phyloP scores from a whole-genome alignment of 1,140 invertebrate genomes.

The Oppia nitens region DNA sequence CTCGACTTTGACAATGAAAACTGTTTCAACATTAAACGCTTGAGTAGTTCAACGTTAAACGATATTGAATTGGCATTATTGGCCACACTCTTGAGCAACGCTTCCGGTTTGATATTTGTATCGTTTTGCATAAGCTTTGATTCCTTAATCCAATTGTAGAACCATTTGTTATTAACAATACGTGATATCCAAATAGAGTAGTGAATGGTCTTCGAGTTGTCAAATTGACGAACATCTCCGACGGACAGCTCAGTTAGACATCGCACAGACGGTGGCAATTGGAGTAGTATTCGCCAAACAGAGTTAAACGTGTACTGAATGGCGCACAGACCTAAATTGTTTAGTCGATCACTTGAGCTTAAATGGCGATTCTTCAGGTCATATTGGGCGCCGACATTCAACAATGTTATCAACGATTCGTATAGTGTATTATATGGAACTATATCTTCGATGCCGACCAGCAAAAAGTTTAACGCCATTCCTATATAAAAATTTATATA shows the following conservation, averaged over 20 bases:
- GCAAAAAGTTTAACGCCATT: slow-evolving; percentile 69
- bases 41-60: slow-evolving; percentile 51
- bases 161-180: slow-evolving; percentile 45
- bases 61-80: slow-evolving; percentile 43
- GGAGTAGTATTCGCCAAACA: slow-evolving; percentile 57
- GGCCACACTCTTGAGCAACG: slow-evolving; percentile 42
- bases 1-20: slow-evolving; percentile 24
- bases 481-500: slow-evolving; percentile 24
- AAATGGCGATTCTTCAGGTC: slow-evolving; percentile 22
- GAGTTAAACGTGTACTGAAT: slow-evolving; percentile 80
- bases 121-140: slow-evolving; percentile 24
- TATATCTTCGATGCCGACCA: slow-evolving; percentile 64
- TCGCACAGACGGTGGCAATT: slow-evolving; percentile 67
- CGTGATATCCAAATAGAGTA: slow-evolving; percentile 55
- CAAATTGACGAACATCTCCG: background rate
- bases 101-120: slow-evolving; percentile 5
- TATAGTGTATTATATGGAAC: slow-evolving; percentile 71
- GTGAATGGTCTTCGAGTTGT: slow-evolving; percentile 42
- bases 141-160: slow-evolving; percentile 52
- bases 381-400: slow-evolving; percentile 29
- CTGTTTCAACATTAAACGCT: slow-evolving; percentile 28
- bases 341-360: slow-evolving; percentile 20
- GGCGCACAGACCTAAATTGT: slow-evolving; percentile 40
- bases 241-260: slow-evolving; percentile 43
- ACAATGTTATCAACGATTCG: slow-evolving; percentile 61